Conservation (phyloP, 2,888 invertebrate species). For the Lasioglossum leucozonium region DNA sequence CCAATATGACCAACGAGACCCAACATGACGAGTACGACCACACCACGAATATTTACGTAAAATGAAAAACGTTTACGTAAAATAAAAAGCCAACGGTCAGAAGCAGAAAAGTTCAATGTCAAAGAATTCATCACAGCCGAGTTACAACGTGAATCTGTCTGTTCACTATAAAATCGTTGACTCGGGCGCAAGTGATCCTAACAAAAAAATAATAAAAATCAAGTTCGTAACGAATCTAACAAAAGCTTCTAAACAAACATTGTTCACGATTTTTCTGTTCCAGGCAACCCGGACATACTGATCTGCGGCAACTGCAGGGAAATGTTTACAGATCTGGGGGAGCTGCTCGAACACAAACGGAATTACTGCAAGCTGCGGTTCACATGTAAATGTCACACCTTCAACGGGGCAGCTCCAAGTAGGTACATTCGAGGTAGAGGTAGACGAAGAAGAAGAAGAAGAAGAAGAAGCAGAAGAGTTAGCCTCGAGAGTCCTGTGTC, state of each 20-base stretch:
- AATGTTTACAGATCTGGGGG: constrained; percentile 89
- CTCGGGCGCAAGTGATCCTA: no score
- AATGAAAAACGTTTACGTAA: no score
- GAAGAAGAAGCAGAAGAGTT: background rate
- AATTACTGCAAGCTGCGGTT: constrained; percentile 90
- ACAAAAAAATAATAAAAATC: background rate
- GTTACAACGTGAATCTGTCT: no score
- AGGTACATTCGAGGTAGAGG: constrained; percentile 70
- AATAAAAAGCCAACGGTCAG: no score
- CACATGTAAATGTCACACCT: constrained; percentile 89
- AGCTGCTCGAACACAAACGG: constrained; percentile 90
- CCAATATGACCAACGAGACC: no score
- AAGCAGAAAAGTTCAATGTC: no score
- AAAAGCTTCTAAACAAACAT: constrained; percentile 15
- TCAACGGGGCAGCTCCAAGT: constrained; percentile 86
- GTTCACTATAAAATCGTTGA: no score
- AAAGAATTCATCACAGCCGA: no score
- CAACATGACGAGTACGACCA: no score
- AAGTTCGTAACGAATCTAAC: background rate
- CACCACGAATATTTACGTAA: no score
- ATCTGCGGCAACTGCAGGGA: constrained; percentile 92
- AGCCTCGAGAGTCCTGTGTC: background rate
- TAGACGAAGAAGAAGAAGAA: background rate
- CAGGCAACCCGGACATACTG: constrained; percentile 90
- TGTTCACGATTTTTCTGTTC: constrained; percentile 76